A percentile compares a stretch with the other conserved stretches of the same genome.
phyloP scores from a whole-genome alignment of 2,113 vertebrate genomes.

The Melanerpes formicivorus region DNA sequence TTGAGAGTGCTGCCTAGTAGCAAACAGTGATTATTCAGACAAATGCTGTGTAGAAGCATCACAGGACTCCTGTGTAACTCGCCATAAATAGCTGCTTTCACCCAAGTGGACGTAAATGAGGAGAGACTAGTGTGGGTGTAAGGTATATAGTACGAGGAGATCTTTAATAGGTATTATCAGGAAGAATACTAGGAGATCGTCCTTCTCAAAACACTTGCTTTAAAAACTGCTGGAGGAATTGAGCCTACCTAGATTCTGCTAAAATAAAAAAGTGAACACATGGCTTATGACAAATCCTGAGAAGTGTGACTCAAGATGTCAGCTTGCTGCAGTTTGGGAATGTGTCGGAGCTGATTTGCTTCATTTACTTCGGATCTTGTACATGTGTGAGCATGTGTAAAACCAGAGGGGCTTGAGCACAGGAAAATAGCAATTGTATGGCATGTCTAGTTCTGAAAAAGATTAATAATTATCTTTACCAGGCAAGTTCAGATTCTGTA shows the following conservation, averaged over 20 bases:
- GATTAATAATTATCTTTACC: background rate
- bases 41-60: background rate
- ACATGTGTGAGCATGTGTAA: background rate
- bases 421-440: background rate
- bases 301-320: constrained; percentile 40
- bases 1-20: background rate
- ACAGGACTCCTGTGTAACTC: background rate
- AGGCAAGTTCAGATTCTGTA: background rate
- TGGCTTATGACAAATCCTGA: constrained; percentile 34
- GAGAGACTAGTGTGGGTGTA: background rate
- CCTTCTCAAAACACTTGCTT: background rate
- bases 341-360: background rate
- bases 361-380: background rate
- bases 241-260: background rate
- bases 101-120: background rate
- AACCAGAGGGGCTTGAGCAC: background rate
- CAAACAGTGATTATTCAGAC: background rate
- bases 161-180: background rate
- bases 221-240: background rate
- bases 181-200: background rate
- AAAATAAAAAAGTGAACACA: constrained; percentile 30
- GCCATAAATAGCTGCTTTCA: background rate
- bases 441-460: background rate
- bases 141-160: background rate
- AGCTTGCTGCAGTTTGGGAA: background rate